phyloP scores from a whole-genome alignment of 35 echinoderm and acorn worm species.

The Antedon bifida region DNA sequence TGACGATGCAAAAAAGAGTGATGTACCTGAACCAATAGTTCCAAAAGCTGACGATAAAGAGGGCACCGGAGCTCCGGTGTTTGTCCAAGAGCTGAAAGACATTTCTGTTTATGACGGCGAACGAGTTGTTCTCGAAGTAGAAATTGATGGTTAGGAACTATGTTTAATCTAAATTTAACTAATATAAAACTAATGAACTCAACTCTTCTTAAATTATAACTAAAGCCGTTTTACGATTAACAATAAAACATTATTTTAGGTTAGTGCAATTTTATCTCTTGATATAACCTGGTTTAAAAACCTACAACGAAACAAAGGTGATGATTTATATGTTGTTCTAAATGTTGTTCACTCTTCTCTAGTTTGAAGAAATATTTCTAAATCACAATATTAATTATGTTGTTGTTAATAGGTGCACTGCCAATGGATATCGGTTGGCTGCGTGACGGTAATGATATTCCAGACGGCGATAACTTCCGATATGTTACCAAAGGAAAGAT shows the following conservation, averaged over 20 bases:
- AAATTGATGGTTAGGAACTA: slow-evolving; percentile 81
- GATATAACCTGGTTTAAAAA: too few species aligned
- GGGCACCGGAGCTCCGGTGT: slow-evolving; percentile 40
- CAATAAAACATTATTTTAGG: too few species aligned
- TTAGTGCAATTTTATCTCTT: too few species aligned
- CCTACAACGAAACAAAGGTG: too few species aligned
- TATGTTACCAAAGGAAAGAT: slow-evolving; percentile 71
- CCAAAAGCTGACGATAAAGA: slow-evolving; percentile 17
- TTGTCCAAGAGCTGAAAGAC: slow-evolving; percentile 37
- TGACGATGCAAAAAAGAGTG: slow-evolving; percentile 11
- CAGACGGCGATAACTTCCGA: slow-evolving; percentile 73
- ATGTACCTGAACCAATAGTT: background rate
- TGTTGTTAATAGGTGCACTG: slow-evolving; percentile 82
- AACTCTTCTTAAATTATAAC: too few species aligned
- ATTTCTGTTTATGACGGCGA: slow-evolving; percentile 69
- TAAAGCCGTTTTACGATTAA: too few species aligned
- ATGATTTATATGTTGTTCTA: too few species aligned
- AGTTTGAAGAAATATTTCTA: too few species aligned
- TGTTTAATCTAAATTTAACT: too few species aligned
- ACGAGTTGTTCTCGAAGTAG: slow-evolving; percentile 60
- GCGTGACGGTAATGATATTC: slow-evolving; percentile 75
- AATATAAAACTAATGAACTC: too few species aligned
- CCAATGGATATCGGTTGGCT: slow-evolving; percentile 99
- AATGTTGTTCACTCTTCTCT: too few species aligned
- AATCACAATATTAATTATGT: too few species aligned